These are phyloP conservation scores for Cassiopea andromeda DNA, from an alignment of 30 jellyfish, hydroid and myxozoan species.

Conservation along the genomic window DNA sequence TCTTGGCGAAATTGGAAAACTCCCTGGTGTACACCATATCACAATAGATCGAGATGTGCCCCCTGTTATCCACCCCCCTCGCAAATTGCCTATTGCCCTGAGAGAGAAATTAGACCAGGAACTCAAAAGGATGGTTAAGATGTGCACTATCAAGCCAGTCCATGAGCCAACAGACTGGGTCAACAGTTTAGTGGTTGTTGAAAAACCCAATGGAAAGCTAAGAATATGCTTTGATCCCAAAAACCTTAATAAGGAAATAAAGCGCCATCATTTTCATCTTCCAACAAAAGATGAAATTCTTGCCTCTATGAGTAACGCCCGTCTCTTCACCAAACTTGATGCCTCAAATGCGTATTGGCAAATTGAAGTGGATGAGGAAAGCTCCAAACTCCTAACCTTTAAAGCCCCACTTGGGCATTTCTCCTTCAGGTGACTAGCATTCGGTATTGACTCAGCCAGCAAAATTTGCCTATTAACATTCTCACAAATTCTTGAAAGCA, in stretches of 20 bases:
- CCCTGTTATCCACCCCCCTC: neutral
- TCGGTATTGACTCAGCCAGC: conserved; percentile 75
- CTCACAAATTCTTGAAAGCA: conserved; percentile 50
- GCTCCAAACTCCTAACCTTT: conserved; percentile 68
- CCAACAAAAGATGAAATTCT: conserved; percentile 82
- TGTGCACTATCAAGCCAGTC: neutral
- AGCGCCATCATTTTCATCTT: conserved; percentile 72
- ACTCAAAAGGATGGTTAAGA: neutral
- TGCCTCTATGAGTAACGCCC: conserved; percentile 68
- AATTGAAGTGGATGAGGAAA: conserved; percentile 66
- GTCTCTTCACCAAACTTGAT: conserved; percentile 60
- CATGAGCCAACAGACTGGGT: conserved; percentile 73
- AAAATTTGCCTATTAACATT: conserved; percentile 57
- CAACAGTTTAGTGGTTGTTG: conserved; percentile 10
- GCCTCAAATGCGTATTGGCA: conserved; percentile 84
- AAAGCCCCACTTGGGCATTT: conserved; percentile 72
- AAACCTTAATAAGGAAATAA: conserved; percentile 56
- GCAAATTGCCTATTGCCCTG: neutral
- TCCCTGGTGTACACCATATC: conserved; percentile 74
- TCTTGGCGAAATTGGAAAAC: conserved; percentile 81
- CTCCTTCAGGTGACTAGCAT: conserved; percentile 58
- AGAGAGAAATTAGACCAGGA: neutral
- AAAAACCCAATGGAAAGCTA: conserved; percentile 76
- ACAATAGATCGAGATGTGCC: conserved; percentile 60
- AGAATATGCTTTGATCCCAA: conserved; percentile 82